A percentile compares a stretch with the other conserved stretches of the same genome.
Evolutionary conservation across 2,888 invertebrate species (phyloP).

Genomic region (Gastracanthus pulcherrimus): DNA sequence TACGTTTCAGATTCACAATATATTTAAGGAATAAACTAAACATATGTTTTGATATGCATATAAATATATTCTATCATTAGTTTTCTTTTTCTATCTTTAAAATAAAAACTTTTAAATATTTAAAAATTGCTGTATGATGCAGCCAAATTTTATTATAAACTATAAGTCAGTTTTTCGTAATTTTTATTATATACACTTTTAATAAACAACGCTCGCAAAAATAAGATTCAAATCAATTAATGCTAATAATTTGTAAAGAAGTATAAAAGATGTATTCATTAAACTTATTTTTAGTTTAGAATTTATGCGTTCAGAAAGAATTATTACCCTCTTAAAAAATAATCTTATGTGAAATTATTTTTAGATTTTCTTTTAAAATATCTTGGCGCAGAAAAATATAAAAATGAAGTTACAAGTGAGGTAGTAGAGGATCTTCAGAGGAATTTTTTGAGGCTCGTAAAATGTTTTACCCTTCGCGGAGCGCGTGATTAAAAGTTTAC

Average conservation of each 20-base stretch:
- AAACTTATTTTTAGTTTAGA: neutral
- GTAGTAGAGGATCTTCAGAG: constrained; percentile 13
- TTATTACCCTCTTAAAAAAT: neutral
- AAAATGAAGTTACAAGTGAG: constrained; percentile 4
- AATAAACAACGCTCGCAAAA: no score
- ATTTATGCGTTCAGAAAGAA: neutral
- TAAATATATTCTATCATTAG: no score
- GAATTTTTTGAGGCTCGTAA: constrained; percentile 51
- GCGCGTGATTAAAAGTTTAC: constrained; percentile 55
- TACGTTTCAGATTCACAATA: no score
- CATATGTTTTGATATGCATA: no score
- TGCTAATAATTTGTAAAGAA: neutral
- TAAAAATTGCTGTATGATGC: neutral
- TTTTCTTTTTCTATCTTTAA: neutral
- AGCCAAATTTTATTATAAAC: no score
- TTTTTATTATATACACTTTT: neutral
- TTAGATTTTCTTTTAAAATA: constrained; percentile 3
- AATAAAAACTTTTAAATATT: neutral
- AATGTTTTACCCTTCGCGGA: constrained; percentile 43
- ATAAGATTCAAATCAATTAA: no score
- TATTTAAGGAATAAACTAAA: no score
- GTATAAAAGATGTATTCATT: neutral
- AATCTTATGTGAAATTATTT: neutral
- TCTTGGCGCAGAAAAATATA: neutral
- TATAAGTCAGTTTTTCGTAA: neutral